Evolutionary conservation across 2,888 invertebrate genomes (phyloP).

Genomic region (Colletes collaris): DNA sequence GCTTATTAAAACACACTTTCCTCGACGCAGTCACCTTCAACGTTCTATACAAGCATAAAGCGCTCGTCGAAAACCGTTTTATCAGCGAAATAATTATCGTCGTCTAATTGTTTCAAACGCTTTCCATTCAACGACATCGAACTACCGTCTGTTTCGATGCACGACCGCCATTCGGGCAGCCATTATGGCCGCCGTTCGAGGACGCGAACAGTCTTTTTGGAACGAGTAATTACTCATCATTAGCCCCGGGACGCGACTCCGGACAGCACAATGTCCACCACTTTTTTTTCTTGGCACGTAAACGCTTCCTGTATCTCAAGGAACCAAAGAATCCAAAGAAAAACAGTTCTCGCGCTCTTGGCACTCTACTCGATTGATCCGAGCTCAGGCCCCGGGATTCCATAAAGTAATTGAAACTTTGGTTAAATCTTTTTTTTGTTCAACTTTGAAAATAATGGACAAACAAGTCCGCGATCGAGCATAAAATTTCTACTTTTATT

Average conservation of each 20-base stretch:
- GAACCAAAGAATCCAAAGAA: background rate
- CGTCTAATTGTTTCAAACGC: no score
- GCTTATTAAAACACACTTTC: no score
- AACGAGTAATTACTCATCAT: conserved; percentile 1
- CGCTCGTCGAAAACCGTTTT: no score
- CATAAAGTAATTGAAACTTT: background rate
- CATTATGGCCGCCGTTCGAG: background rate
- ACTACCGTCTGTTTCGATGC: no score
- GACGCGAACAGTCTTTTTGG: conserved; percentile 3
- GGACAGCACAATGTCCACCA: background rate
- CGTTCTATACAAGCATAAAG: no score
- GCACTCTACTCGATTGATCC: background rate
- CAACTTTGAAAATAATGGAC: no score
- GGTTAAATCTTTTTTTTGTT: no score
- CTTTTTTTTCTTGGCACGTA: background rate
- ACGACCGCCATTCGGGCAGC: background rate
- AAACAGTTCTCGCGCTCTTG: background rate
- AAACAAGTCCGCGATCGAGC: no score
- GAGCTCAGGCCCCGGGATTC: background rate
- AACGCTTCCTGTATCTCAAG: background rate
- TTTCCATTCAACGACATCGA: no score
- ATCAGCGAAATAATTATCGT: no score
- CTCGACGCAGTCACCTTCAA: no score
- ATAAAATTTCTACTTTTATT: no score
- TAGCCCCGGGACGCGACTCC: background rate